These are phyloP conservation scores for Anoplius nigerrimus DNA, from an alignment of 2,888 invertebrate genomes.

Conservation along the genomic window DNA sequence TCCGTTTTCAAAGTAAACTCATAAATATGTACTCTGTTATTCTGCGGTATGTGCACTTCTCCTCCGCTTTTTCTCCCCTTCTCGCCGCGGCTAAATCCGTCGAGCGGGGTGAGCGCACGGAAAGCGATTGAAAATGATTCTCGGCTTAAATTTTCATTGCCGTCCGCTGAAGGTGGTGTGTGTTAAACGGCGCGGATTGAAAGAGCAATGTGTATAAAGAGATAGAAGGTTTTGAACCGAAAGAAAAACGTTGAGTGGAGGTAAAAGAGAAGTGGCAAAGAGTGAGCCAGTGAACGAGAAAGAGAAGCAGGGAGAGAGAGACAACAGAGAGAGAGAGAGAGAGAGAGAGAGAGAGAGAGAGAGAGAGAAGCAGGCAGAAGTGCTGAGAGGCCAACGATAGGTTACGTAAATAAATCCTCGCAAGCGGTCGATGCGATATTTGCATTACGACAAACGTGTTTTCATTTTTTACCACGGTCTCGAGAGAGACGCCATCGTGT, in stretches of 20 bases:
- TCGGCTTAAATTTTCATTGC: constrained; percentile 35
- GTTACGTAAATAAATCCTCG: constrained; percentile 7
- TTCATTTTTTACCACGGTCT: not conserved
- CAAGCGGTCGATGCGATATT: not conserved
- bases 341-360: not conserved
- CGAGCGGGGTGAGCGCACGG: constrained; percentile 7
- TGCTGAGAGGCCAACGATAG: constrained; percentile 3
- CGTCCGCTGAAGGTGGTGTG: constrained; percentile 45
- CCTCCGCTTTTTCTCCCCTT: constrained; percentile 7
- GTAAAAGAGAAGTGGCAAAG: too few relatives aligned
- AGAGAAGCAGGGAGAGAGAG: not conserved
- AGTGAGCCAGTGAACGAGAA: too few relatives aligned
- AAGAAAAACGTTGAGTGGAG: not conserved
- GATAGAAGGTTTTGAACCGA: too few relatives aligned
- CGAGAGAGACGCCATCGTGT: not conserved
- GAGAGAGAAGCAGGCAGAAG: not conserved
- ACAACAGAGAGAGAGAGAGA: too few relatives aligned
- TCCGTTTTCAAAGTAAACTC: constrained; percentile 58
- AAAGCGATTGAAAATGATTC: constrained; percentile 52
- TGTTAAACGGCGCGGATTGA: constrained; percentile 35
- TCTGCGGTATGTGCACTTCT: constrained; percentile 26
- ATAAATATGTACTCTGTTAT: constrained; percentile 58
- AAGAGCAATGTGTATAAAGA: too few relatives aligned
- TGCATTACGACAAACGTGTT: constrained; percentile 3
- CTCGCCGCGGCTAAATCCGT: constrained; percentile 14